Evolutionary conservation across 2,113 vertebrate species (phyloP).

Genomic region (Sisor rabdophorus): DNA sequence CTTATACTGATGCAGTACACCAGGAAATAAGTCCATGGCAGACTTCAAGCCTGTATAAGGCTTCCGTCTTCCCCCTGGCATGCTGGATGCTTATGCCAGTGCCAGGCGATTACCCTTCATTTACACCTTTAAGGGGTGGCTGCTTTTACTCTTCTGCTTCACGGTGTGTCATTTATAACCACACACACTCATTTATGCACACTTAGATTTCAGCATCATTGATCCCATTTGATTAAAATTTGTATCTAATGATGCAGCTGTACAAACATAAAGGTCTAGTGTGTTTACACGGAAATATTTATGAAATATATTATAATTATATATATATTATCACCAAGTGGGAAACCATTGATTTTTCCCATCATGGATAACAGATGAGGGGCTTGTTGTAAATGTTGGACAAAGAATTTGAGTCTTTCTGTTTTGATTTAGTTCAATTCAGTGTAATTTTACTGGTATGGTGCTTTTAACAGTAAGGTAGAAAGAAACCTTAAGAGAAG

Average conservation of each 20-base stretch:
- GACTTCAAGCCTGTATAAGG: slow-evolving; percentile 44
- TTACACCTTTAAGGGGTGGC: slow-evolving; percentile 31
- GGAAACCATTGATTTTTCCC: neutral
- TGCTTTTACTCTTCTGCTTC: slow-evolving; percentile 42
- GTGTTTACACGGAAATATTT: neutral
- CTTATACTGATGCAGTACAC: slow-evolving; percentile 5
- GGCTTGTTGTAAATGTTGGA: neutral
- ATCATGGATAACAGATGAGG: neutral
- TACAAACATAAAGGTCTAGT: neutral
- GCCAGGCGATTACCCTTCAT: slow-evolving; percentile 42
- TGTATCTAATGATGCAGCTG: neutral
- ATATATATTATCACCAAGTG: neutral
- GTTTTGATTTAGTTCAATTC: too few species aligned
- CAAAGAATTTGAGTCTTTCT: neutral
- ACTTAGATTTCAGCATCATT: slow-evolving; percentile 2
- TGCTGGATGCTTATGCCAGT: slow-evolving; percentile 25
- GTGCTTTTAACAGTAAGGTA: too few species aligned
- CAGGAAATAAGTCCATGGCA: slow-evolving; percentile 14
- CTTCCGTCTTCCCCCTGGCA: slow-evolving; percentile 37
- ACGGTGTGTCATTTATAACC: slow-evolving; percentile 45
- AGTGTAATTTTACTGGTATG: too few species aligned
- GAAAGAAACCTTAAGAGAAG: too few species aligned
- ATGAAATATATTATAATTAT: too few species aligned
- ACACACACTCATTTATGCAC: neutral
- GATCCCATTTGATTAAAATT: neutral